These are phyloP conservation scores for Sitodiplosis mosellana DNA, from an alignment of 1,140 invertebrate genomes.

Conservation along the genomic window DNA sequence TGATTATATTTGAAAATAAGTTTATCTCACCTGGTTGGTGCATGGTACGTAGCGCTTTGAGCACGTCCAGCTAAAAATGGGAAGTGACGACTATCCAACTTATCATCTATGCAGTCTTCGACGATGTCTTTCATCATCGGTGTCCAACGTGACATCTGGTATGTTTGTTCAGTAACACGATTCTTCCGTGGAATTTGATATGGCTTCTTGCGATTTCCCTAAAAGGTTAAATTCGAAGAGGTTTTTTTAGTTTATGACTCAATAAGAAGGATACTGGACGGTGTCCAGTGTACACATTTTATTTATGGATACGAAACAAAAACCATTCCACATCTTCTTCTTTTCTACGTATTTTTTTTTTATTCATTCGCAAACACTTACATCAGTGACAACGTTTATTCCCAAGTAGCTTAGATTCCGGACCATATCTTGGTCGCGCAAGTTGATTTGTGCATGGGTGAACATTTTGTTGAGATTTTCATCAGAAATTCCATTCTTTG, in stretches of 20 bases:
- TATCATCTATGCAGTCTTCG: conserved; percentile 97
- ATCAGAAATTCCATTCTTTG: conserved; percentile 96
- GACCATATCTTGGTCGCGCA: conserved; percentile 85
- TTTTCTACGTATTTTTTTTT: too few species aligned
- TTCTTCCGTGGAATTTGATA: conserved; percentile 82
- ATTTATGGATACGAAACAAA: conserved; percentile 24
- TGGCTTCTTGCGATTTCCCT: conserved; percentile 69
- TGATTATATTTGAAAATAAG: too few species aligned
- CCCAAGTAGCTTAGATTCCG: conserved; percentile 88
- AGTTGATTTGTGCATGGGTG: conserved; percentile 86
- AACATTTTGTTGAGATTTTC: conserved; percentile 96
- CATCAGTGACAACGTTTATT: conserved; percentile 82
- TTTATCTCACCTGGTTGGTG: conserved; percentile 61
- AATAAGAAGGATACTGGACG: not conserved
- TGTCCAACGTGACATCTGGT: conserved; percentile 97
- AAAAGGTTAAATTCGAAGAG: conserved; percentile 2
- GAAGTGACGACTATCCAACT: conserved; percentile 89
- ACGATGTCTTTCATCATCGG: conserved; percentile 90
- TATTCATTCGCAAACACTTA: too few species aligned
- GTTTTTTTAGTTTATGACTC: not conserved
- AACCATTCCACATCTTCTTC: too few species aligned
- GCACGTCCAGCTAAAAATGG: conserved; percentile 85
- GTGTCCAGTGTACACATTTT: not conserved
- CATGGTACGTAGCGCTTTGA: conserved; percentile 70
- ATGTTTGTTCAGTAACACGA: conserved; percentile 91